Conservation (phyloP, 2,797 vertebrate species). For the Gymnoscopelus braueri region DNA sequence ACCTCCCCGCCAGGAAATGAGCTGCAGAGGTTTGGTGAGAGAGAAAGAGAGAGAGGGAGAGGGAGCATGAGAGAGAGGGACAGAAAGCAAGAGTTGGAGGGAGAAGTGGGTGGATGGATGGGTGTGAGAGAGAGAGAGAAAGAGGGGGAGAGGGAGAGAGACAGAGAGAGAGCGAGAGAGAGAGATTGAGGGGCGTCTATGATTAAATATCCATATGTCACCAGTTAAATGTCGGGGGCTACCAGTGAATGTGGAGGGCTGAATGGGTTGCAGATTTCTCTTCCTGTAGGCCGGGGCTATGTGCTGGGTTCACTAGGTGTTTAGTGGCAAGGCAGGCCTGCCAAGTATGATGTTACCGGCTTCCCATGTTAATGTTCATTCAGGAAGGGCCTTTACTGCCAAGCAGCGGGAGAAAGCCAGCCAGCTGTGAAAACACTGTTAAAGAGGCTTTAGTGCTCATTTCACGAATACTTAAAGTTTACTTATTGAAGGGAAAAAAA, state of each 20-base stretch:
- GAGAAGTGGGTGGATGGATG: neutral
- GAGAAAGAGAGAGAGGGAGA: neutral
- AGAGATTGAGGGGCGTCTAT: conserved; percentile 27
- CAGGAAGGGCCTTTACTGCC: conserved; percentile 81
- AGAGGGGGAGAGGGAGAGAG: neutral
- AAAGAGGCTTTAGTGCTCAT: conserved; percentile 80
- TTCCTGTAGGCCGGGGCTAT: conserved; percentile 61
- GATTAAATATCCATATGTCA: conserved; percentile 71
- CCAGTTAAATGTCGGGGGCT: conserved; percentile 57
- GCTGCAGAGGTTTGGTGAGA: neutral
- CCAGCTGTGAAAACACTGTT: conserved; percentile 85
- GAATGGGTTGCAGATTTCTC: conserved; percentile 55
- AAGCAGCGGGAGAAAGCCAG: conserved; percentile 52
- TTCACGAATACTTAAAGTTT: conserved; percentile 80
- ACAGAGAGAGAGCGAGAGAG: neutral
- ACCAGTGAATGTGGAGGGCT: conserved; percentile 41
- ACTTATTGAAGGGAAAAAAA: conserved; percentile 71
- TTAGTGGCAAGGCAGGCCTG: conserved; percentile 69
- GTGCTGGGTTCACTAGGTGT: conserved; percentile 77
- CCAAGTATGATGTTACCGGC: conserved; percentile 83
- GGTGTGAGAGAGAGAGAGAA: neutral
- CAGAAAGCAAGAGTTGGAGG: neutral
- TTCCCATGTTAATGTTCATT: conserved; percentile 79
- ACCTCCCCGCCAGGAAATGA: conserved; percentile 21
- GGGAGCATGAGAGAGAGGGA: conserved; percentile 1